Evolutionary conservation across 2,113 vertebrate species (phyloP).

Genomic region (Tinamus guttatus): DNA sequence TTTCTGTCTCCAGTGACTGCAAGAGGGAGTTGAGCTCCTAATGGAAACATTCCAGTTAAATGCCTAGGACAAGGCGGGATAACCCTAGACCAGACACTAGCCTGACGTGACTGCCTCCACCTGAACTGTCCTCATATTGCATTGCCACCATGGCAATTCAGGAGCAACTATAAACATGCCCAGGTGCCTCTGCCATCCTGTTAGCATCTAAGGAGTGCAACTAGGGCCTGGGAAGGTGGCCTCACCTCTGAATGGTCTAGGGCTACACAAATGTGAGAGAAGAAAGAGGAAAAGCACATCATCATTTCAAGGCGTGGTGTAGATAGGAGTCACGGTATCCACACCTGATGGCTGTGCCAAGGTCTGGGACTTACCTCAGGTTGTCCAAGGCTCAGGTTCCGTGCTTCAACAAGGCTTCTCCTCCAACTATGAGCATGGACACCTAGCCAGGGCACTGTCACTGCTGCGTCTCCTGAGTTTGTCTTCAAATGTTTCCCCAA

Average conservation of each 20-base stretch:
- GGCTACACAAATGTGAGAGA: background rate
- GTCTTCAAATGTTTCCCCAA: background rate
- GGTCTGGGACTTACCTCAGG: background rate
- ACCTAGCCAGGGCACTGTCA: background rate
- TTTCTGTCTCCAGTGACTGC: background rate
- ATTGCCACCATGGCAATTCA: background rate
- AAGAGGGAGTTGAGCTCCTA: background rate
- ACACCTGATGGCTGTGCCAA: background rate
- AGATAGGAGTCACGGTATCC: background rate
- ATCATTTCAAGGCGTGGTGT: background rate
- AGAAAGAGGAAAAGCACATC: background rate
- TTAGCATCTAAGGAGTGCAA: background rate
- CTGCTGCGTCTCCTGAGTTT: background rate
- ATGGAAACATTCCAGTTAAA: background rate
- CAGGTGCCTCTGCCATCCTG: background rate
- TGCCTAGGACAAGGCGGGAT: background rate
- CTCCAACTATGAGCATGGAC: background rate
- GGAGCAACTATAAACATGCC: background rate
- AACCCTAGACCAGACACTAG: background rate
- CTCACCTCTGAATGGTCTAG: background rate
- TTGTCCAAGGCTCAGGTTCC: background rate
- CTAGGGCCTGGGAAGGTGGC: background rate
- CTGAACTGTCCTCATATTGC: background rate
- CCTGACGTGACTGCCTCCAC: background rate
- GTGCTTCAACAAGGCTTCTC: background rate